Evolutionary conservation across 2,888 invertebrate genomes (phyloP).

Genomic region (Malacosoma neustria): DNA sequence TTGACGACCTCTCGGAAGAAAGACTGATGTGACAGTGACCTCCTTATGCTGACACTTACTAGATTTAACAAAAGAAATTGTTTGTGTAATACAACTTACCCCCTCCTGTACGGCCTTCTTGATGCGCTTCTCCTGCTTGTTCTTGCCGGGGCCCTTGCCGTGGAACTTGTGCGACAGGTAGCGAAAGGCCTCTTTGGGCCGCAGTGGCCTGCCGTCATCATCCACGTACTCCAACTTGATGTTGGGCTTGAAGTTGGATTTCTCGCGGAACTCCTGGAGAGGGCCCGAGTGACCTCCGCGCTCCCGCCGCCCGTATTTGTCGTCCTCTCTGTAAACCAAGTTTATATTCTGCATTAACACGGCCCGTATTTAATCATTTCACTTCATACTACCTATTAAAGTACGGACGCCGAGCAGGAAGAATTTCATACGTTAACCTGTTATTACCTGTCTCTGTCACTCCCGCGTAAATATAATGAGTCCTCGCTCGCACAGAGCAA

Average conservation of each 20-base stretch:
- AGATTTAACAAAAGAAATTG: no score
- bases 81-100: slow-evolving; percentile 76
- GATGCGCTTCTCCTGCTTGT: slow-evolving; percentile 96
- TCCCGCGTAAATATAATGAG: no score
- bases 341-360: no score
- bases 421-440: no score
- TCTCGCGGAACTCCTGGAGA: slow-evolving; percentile 93
- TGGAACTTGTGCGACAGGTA: slow-evolving; percentile 99
- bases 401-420: no score
- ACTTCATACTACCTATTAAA: no score
- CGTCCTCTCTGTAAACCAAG: slow-evolving; percentile 78
- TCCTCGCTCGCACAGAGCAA: no score
- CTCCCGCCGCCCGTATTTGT: slow-evolving; percentile 83
- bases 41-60: no score
- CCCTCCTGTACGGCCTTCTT: slow-evolving; percentile 96
- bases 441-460: no score
- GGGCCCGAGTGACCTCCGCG: slow-evolving; percentile 84
- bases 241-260: slow-evolving; percentile 91
- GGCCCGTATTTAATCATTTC: no score
- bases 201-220: slow-evolving; percentile 93
- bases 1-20: no score
- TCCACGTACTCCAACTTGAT: slow-evolving; percentile 98
- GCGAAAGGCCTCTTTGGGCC: slow-evolving; percentile 96
- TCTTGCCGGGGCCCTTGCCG: slow-evolving; percentile 99
- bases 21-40: no score